These are phyloP conservation scores for Phenacoccus solenopsis DNA, from an alignment of 1,140 invertebrate species.

Conservation along the genomic window DNA sequence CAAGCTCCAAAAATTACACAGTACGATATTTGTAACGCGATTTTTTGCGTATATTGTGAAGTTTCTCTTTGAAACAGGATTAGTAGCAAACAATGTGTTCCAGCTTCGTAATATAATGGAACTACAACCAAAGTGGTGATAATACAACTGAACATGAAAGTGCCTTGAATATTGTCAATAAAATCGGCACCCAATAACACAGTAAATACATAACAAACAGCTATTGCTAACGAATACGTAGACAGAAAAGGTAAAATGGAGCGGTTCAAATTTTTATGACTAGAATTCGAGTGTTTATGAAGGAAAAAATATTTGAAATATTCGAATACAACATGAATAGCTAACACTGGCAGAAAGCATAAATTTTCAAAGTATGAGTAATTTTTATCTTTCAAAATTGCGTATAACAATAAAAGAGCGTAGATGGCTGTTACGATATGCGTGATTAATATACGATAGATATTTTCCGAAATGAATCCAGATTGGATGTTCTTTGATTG, in stretches of 20 bases:
- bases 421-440: neutral
- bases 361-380: neutral
- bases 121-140: slow-evolving; percentile 51
- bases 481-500: neutral
- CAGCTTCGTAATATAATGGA: slow-evolving; percentile 46
- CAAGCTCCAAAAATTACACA: slow-evolving; percentile 64
- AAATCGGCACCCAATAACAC: slow-evolving; percentile 65
- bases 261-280: neutral
- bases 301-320: neutral
- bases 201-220: slow-evolving; percentile 26
- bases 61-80: slow-evolving; percentile 42
- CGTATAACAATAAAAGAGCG: neutral
- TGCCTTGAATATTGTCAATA: slow-evolving; percentile 49
- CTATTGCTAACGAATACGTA: neutral
- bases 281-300: neutral
- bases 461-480: neutral
- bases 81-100: slow-evolving; percentile 37
- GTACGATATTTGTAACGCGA: slow-evolving; percentile 16
- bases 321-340: neutral
- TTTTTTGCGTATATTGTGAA: neutral
- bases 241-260: neutral
- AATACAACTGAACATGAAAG: slow-evolving; percentile 52
- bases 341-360: neutral
- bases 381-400: neutral
- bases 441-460: neutral